These are phyloP conservation scores for Chionoecetes opilio DNA, from an alignment of 1,140 invertebrate species.

Conservation along the genomic window DNA sequence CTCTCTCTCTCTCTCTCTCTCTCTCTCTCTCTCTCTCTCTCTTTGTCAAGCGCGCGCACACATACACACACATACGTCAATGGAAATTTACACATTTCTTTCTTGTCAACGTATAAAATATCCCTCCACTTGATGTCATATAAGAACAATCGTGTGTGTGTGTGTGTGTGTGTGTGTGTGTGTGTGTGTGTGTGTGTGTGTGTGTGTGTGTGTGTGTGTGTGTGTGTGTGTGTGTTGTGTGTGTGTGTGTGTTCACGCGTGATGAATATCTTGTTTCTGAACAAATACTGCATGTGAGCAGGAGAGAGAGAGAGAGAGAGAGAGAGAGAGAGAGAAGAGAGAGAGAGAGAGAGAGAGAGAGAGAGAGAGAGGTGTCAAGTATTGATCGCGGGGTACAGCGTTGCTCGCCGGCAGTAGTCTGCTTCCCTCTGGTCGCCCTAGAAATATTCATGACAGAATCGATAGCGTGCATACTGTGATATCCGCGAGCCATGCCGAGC, in stretches of 20 bases:
- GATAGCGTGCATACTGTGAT: conserved; percentile 28
- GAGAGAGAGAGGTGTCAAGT: conserved; percentile 27
- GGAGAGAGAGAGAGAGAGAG: conserved; percentile 25
- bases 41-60: neutral
- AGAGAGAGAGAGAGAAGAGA: conserved; percentile 28
- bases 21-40: conserved; percentile 35
- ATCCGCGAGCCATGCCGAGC: neutral
- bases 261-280: neutral
- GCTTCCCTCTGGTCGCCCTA: conserved; percentile 23
- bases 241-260: too few species aligned
- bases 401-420: conserved; percentile 15
- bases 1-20: conserved; percentile 20
- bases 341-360: conserved; percentile 27
- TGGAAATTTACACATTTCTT: neutral
- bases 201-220: neutral
- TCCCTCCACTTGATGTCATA: neutral
- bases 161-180: conserved; percentile 27
- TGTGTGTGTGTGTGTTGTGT: conserved; percentile 10
- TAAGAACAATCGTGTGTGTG: neutral
- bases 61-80: neutral
- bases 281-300: neutral
- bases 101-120: neutral
- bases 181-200: conserved; percentile 13
- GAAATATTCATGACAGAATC: conserved; percentile 30
- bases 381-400: conserved; percentile 25